These are phyloP conservation scores for Corythornis vintsioides DNA, from an alignment of 2,113 vertebrate genomes.

Conservation along the genomic window DNA sequence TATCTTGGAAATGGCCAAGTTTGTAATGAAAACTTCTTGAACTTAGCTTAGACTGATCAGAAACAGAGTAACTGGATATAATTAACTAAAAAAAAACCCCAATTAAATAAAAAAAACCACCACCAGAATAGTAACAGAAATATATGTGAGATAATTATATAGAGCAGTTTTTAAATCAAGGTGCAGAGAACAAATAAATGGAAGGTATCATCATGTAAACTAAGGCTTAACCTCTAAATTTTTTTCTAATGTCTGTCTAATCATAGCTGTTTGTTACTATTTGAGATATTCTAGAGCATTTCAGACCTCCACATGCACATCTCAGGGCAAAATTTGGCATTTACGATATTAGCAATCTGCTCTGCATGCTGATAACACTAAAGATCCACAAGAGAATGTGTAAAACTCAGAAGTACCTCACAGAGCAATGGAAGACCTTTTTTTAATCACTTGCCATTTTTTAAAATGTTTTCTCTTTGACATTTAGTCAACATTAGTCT, in stretches of 20 bases:
- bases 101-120: too few species aligned
- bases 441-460: slow-evolving; percentile 31
- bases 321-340: neutral
- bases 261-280: neutral
- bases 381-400: neutral
- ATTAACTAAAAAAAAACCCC: neutral
- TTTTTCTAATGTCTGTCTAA: neutral
- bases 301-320: neutral
- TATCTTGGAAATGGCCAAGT: neutral
- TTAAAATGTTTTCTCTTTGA: slow-evolving; percentile 43
- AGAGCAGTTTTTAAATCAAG: neutral
- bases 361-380: neutral
- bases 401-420: neutral
- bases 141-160: neutral
- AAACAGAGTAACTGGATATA: neutral
- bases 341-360: neutral
- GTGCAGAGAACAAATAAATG: neutral
- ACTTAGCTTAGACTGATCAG: neutral
- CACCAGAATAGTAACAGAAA: neutral
- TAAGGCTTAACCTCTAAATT: neutral
- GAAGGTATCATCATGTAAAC: neutral
- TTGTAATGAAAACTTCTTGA: neutral
- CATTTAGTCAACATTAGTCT: slow-evolving; percentile 62
- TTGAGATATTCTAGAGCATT: neutral
- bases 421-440: neutral